A percentile compares a stretch with the other conserved stretches of the same genome.
phyloP scores from a whole-genome alignment of 1,140 invertebrate species.

The Apolygus lucorum region DNA sequence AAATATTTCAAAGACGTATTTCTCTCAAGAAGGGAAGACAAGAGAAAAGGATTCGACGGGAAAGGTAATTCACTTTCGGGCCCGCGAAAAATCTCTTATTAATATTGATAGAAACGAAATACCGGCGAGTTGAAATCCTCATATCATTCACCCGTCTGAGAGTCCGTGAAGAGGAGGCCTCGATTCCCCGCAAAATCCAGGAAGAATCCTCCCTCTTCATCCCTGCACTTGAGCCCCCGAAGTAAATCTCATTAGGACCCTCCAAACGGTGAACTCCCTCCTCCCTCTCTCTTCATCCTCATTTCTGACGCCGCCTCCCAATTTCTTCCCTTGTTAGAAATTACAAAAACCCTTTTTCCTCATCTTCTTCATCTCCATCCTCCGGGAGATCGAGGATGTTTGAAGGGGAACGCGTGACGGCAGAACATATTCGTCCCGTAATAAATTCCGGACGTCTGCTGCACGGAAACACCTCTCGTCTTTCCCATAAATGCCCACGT shows the following conservation, averaged over 20 bases:
- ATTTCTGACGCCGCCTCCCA: not conserved
- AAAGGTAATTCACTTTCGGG: not conserved
- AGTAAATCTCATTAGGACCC: not conserved
- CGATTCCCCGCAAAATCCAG: not conserved
- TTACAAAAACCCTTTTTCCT: not conserved
- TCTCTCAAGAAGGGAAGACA: not conserved
- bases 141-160: not conserved
- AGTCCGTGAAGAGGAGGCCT: not conserved
- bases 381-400: not conserved
- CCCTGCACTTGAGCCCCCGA: not conserved
- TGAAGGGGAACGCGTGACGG: not conserved
- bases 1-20: not conserved
- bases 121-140: not conserved
- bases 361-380: no score
- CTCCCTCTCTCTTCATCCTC: not conserved
- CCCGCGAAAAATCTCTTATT: not conserved
- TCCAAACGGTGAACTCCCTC: not conserved
- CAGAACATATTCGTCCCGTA: not conserved
- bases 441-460: not conserved
- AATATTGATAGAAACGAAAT: not conserved
- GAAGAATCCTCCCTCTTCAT: not conserved
- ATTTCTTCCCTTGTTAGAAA: not conserved
- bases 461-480: not conserved
- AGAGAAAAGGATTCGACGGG: not conserved
- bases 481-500: not conserved